phyloP scores from a whole-genome alignment of 2,888 invertebrate species.

The Hartigia nigra region DNA sequence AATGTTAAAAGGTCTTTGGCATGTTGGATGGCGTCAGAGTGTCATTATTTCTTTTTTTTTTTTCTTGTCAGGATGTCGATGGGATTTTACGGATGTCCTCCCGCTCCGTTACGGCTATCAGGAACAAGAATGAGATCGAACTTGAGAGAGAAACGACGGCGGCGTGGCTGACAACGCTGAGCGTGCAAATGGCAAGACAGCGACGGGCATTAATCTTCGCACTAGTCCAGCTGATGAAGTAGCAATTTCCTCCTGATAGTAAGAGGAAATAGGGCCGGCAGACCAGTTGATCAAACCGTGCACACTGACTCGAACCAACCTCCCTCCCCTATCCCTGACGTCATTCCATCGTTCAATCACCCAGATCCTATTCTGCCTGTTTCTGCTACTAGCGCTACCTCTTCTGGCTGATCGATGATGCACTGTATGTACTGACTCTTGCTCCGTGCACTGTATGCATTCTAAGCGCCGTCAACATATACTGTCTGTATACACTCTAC shows the following conservation, averaged over 20 bases:
- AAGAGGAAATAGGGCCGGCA: conserved; percentile 61
- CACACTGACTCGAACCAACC: conserved; percentile 36
- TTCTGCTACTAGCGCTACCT: conserved; percentile 39
- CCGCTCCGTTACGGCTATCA: background rate
- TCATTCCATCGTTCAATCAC: conserved; percentile 4
- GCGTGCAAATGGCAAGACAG: conserved; percentile 41
- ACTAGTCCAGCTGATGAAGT: conserved; percentile 58
- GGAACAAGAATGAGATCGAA: background rate
- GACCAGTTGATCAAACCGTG: conserved; percentile 53
- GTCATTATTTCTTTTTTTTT: background rate
- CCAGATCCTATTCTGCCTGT: conserved; percentile 36
- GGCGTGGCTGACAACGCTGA: background rate
- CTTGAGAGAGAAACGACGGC: background rate
- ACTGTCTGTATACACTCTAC: no score
- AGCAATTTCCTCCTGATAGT: conserved; percentile 62
- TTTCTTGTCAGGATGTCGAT: background rate
- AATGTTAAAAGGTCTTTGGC: background rate
- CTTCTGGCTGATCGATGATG: conserved; percentile 46
- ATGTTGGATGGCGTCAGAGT: background rate
- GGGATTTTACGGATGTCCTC: background rate
- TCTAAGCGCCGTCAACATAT: background rate
- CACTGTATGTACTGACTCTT: conserved; percentile 37
- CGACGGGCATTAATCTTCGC: conserved; percentile 50
- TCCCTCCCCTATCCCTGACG: background rate
- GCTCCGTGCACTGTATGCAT: background rate